Evolutionary conservation across 2,888 invertebrate species (phyloP), one percentile per base, ranked within the genome.

Genomic region (Cryptophagus acutangulus): DNA sequence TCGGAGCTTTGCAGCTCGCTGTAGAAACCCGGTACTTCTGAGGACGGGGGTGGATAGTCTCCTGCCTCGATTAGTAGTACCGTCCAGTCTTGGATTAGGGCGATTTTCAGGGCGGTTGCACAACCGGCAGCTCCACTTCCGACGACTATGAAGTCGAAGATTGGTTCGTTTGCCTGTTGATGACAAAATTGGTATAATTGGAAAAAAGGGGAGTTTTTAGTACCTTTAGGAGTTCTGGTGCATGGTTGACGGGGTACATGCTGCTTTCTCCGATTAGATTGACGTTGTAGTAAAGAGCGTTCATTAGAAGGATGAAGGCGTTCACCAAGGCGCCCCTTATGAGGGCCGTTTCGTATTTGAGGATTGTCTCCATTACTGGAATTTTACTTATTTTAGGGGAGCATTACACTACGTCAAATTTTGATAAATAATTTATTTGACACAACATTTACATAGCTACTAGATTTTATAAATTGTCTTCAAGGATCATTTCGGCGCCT

Each of bases 121-220:
- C 73, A 70, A 2, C 75, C 75, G 0, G 74, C 73, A 1, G 74
- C 69, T 1, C 75, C 74, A 1, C 66, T 71, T 2, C 75, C 75
- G 13, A 74, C 69, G 43, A 71, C 54, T 15, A 72, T 63, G 47
- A 71, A 77, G 47, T 72, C 74, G 45, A 63, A 71, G 9, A 54
- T 48, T 10, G 52, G 48, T 17, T 53, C 49, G 8, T 54, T 40
- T n/a, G 47, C 52, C 57, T 59, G 28, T n/a, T n/a, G n/a, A n/a
- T n/a, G n/a, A n/a, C 9, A 48, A 48, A 41, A 31, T 16, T 20
- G 2, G 10, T 8, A 13, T 9, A 34, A 26, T 3, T 35, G 10
- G 16, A 25, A 3, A 15, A 36, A 36, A n/a, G 17, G 2, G 17
- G 16, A 3, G 12, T 8, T 20, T 20, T 20, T 26, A 13, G 3